phyloP scores from a whole-genome alignment of 1,140 invertebrate genomes.

The Tetragonula clypearis region DNA sequence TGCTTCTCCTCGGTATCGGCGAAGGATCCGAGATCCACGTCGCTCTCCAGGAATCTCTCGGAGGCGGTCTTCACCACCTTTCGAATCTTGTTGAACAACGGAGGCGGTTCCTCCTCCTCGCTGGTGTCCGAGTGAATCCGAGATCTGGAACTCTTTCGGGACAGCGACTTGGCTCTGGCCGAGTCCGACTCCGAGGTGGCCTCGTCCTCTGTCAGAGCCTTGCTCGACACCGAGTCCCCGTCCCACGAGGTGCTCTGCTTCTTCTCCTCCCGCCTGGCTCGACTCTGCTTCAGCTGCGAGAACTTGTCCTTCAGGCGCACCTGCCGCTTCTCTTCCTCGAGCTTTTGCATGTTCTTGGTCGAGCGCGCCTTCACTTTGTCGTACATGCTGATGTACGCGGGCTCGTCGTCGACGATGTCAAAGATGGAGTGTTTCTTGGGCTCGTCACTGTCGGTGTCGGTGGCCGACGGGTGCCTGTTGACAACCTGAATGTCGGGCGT shows the following conservation, averaged over 20 bases:
- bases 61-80: slow-evolving; percentile 74
- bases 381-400: slow-evolving; percentile 98
- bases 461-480: slow-evolving; percentile 75
- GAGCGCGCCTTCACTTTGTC: slow-evolving; percentile 98
- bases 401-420: slow-evolving; percentile 94
- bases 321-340: slow-evolving; percentile 93
- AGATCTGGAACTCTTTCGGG: slow-evolving; percentile 81
- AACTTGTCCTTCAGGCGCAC: slow-evolving; percentile 91
- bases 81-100: slow-evolving; percentile 75
- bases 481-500: slow-evolving; percentile 76
- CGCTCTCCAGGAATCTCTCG: slow-evolving; percentile 82
- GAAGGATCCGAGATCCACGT: slow-evolving; percentile 81
- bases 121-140: slow-evolving; percentile 85
- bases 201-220: slow-evolving; percentile 80
- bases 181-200: slow-evolving; percentile 79
- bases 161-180: slow-evolving; percentile 79
- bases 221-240: slow-evolving; percentile 89
- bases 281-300: slow-evolving; percentile 92
- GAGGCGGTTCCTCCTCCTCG: slow-evolving; percentile 81
- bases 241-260: slow-evolving; percentile 93
- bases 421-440: slow-evolving; percentile 95
- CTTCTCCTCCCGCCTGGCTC: slow-evolving; percentile 92
- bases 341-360: slow-evolving; percentile 94
- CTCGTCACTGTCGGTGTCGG: slow-evolving; percentile 87
- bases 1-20: slow-evolving; percentile 82